Evolutionary conservation across 2,113 vertebrate species (phyloP).

Genomic region (Protobothrops flavoviridis): DNA sequence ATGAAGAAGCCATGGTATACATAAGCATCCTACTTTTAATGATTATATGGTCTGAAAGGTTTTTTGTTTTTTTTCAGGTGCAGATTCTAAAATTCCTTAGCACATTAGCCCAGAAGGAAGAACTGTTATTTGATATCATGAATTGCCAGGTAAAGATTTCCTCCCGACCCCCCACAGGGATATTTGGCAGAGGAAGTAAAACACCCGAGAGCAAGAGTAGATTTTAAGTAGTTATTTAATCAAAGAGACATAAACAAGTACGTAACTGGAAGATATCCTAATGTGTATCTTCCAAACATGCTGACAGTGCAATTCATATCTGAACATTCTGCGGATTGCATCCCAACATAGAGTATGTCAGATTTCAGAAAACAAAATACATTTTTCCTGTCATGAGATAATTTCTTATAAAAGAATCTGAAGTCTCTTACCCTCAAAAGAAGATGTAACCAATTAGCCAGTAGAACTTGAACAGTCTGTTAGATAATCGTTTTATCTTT

Average conservation of each 20-base stretch:
- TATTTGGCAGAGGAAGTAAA: background rate
- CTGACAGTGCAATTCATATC: background rate
- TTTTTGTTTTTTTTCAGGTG: background rate
- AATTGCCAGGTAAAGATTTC: slow-evolving; percentile 25
- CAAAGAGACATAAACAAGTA: background rate
- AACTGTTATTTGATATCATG: slow-evolving; percentile 25
- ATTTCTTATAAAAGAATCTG: background rate
- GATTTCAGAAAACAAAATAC: background rate
- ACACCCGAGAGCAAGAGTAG: background rate
- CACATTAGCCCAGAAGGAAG: slow-evolving; percentile 22
- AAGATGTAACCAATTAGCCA: background rate
- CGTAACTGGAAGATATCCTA: background rate
- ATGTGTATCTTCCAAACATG: background rate
- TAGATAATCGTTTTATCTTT: no score
- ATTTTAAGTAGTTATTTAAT: background rate
- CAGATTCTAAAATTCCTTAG: slow-evolving; percentile 26
- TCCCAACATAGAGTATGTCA: background rate
- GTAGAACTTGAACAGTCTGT: no score
- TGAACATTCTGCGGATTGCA: background rate
- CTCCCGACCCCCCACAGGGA: background rate
- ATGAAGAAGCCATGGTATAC: background rate
- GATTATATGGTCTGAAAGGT: background rate
- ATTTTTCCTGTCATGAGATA: background rate
- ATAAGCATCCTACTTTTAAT: background rate
- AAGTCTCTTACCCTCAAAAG: background rate